A percentile compares a stretch with the other conserved stretches of the same genome.
phyloP scores from a whole-genome alignment of 2,113 vertebrate species.

The Bagarius yarrelli region DNA sequence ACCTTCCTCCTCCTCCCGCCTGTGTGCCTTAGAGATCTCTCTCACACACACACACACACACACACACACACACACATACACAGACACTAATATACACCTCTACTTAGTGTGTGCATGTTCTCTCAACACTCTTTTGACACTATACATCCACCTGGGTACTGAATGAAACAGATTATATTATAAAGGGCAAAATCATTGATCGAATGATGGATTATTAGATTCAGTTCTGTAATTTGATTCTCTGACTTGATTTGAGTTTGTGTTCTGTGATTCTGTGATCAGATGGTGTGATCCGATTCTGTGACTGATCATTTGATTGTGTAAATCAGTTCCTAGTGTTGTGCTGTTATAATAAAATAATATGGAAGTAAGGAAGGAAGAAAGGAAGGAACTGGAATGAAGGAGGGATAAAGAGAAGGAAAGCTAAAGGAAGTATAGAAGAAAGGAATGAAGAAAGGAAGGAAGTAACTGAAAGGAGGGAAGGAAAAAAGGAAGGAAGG shows the following conservation, averaged over 20 bases:
- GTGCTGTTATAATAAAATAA: no score
- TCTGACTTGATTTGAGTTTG: background rate
- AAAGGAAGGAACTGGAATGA: background rate
- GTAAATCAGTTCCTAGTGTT: background rate
- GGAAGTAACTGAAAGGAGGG: no score
- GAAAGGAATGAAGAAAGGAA: background rate
- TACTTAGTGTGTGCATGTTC: background rate
- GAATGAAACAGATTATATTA: background rate
- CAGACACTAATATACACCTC: background rate
- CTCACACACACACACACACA: conserved; percentile 50
- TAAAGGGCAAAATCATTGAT: background rate
- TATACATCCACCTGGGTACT: background rate
- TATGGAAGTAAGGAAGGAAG: background rate
- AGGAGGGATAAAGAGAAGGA: background rate
- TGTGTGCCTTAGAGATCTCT: conserved; percentile 71
- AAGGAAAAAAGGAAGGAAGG: background rate
- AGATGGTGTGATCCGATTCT: background rate
- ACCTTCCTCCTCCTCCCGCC: conserved; percentile 62
- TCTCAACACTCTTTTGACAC: background rate
- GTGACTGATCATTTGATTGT: background rate
- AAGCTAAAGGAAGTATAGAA: background rate
- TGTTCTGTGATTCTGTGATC: background rate
- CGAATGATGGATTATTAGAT: background rate
- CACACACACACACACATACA: background rate
- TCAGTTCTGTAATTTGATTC: background rate